Base-by-base conservation (phyloP, 2,113 vertebrate species). In the Lycaon pictus region DNA sequence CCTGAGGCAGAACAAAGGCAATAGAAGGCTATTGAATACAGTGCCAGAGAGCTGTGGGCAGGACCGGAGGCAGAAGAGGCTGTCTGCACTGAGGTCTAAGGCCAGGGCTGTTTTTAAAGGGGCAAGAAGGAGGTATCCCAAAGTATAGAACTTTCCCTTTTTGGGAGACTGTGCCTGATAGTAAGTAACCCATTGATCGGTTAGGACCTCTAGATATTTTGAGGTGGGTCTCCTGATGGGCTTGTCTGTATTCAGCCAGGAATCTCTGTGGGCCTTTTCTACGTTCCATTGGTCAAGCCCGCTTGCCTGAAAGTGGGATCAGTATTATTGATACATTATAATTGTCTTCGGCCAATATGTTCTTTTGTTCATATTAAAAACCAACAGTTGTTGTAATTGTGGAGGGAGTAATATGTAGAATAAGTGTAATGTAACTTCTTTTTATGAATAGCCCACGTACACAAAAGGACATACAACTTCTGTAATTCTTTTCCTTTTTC, bases 281-380 rank as follows among this genome's bases (percentile, higher is more conserved):
- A 69, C 17, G 11, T n/a, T 69, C 32, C 67, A 69, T 20, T 69
- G 67, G 32, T 69, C 17, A 69, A 69, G 32, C 67, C 67, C 35
- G 32, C 35, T 69, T 69, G 67, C 67, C 32, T 69, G 10, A 69
- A 69, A 69, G 32, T 19, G 67, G 32, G 32, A 32, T 35, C n/a
- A 19, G 5, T 17, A 10, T 69, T 69, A 69, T n/a, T 72, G 53
- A 48, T 35, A 74, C 25, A 53, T 60, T 96, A 83, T 56, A 93
- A 83, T 71, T 83, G 77, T 15, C 79, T 62, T 69, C 62, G 71
- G 51, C 35, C 22, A 58, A 71, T 35, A 55, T 63, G 72, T 80
- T 90, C 48, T 76, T 93, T 88, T 29, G 35, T 83, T 83, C 88
- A 88, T 35, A 93, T 62, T 91, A 80, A 95, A 95, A 72, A 43